Evolutionary conservation across 2,113 vertebrate species (phyloP), one percentile per base, ranked within the genome.

Genomic region (Platichthys stellatus): DNA sequence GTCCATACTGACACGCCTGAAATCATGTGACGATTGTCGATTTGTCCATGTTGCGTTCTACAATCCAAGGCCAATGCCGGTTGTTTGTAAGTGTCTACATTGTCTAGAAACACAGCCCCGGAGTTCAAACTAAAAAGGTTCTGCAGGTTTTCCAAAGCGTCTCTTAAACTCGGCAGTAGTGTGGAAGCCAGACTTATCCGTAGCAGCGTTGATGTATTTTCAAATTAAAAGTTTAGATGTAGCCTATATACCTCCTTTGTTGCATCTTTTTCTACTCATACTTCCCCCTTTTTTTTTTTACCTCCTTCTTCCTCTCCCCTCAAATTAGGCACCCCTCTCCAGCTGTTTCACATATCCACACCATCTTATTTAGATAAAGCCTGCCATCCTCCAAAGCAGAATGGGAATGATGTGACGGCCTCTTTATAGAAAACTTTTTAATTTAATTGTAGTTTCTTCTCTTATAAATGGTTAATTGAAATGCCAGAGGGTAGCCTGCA

Each of bases 381-480:
- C 71, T 69, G 80, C 78, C 84, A 89, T 90, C 85, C 71, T 86
- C 84, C 74, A 85, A 92, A 86, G 88, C 69, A 87, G 85, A 87
- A 91, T 88, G 78, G 87, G 90, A 95, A 94, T 91, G 92, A 94
- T 95, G 96, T 95, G 92, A 95, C 94, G 89, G 93, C 92, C 93
- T 94, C 94, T 96, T 95, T 96, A 96, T 96, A 96, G 95, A 94
- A 51, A 93, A 94, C 93, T 81, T 95, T 57, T 95, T 95, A 94
- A 96, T 96, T 93, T 97, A 94, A 98, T 96, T 96, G 96, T 95
- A 93, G 94, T 95, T 31, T 96, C 86, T 95, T 85, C 95, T 95
- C 95, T 95, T 96, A 97, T 97, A 97, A 97, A 96, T 95, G 95
- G 93, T 96, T 98, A 97, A 98, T 98, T 98, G 96, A 97, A 96